Percentiles rank a stretch among this genome's conserved stretches.
Evolutionary conservation across 2,113 vertebrate genomes (phyloP).

Genomic region (Cynoglossus semilaevis): DNA sequence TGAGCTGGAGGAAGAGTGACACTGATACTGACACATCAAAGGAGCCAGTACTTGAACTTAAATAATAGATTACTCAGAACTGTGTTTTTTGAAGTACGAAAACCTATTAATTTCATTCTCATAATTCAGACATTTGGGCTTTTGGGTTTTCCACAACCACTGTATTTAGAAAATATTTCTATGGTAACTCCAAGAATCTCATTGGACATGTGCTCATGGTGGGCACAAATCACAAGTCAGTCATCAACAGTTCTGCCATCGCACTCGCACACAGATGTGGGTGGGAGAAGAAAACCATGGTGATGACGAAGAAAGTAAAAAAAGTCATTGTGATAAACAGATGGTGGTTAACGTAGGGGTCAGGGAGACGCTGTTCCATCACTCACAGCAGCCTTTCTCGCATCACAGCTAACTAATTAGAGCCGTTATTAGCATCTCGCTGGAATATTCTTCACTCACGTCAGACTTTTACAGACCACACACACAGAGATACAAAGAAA

Average conservation of each 20-base stretch:
- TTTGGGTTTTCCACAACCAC: neutral
- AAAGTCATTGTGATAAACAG: slow-evolving; percentile 17
- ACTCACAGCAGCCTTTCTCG: neutral
- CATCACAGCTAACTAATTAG: too few species aligned
- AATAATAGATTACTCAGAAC: too few species aligned
- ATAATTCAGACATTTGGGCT: too few species aligned
- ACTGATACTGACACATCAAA: too few species aligned
- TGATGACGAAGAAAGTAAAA: slow-evolving; percentile 3
- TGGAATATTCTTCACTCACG: too few species aligned
- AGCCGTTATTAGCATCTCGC: too few species aligned
- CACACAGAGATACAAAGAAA: too few species aligned
- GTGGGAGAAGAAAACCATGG: slow-evolving; percentile 29
- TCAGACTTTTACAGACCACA: too few species aligned
- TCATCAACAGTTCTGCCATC: slow-evolving; percentile 18
- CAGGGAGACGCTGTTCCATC: slow-evolving; percentile 1
- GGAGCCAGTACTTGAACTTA: too few species aligned
- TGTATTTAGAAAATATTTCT: neutral
- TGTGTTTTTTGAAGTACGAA: too few species aligned
- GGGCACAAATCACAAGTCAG: neutral
- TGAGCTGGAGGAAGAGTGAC: too few species aligned
- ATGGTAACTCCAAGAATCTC: slow-evolving; percentile 1
- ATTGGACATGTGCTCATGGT: slow-evolving; percentile 11
- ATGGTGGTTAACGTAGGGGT: slow-evolving; percentile 19
- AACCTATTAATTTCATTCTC: too few species aligned
- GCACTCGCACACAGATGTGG: slow-evolving; percentile 23